These are phyloP conservation scores for Cebidichthys violaceus DNA, from an alignment of 2,113 vertebrate genomes.

Conservation along the genomic window DNA sequence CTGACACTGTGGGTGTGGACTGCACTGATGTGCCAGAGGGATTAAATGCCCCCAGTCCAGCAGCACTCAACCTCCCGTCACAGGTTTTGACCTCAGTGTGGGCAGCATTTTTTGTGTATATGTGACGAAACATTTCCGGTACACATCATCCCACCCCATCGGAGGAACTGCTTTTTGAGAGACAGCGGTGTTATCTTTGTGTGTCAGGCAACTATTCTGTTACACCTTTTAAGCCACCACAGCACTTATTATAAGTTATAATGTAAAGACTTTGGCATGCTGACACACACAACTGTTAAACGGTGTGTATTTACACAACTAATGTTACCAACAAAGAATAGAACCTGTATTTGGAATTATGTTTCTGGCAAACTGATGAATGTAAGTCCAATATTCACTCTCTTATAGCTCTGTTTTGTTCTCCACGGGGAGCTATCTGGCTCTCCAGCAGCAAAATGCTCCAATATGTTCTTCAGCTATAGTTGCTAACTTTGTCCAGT, in stretches of 20 bases:
- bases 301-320: background rate
- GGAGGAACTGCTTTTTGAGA: background rate
- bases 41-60: constrained; percentile 7
- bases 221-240: background rate
- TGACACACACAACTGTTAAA: background rate
- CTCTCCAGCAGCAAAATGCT: background rate
- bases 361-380: background rate
- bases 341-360: background rate
- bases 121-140: background rate
- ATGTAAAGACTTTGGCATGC: background rate
- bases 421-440: background rate
- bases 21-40: constrained; percentile 20
- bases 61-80: background rate
- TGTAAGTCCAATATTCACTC: background rate
- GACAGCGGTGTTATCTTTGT: background rate
- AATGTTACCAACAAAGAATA: background rate
- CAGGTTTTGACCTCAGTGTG: background rate
- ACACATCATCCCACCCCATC: background rate
- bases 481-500: background rate
- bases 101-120: background rate
- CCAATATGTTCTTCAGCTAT: background rate
- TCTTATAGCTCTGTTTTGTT: background rate
- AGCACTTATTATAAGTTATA: background rate
- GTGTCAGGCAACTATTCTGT: background rate
- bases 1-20: constrained; percentile 43